phyloP scores from a whole-genome alignment of 2,113 vertebrate genomes.

The Poecile atricapillus region DNA sequence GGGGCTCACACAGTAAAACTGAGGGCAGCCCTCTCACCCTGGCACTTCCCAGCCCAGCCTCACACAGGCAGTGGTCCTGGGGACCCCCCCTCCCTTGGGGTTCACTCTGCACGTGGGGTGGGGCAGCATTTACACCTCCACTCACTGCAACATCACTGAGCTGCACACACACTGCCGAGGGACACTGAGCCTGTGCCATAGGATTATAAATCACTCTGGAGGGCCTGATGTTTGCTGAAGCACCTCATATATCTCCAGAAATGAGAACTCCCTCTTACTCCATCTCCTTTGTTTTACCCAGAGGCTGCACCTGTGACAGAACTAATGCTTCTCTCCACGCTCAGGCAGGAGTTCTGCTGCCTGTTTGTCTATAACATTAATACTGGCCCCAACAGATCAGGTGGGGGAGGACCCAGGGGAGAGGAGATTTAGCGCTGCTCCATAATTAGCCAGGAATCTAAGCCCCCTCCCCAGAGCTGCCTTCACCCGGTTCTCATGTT shows the following conservation, averaged over 20 bases:
- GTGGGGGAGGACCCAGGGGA: not conserved
- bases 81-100: not conserved
- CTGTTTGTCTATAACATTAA: slow-evolving; percentile 20
- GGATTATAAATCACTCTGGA: not conserved
- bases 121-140: not conserved
- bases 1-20: fast-evolving
- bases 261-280: not conserved
- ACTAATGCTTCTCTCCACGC: not conserved
- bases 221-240: not conserved
- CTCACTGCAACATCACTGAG: not conserved
- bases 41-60: not conserved
- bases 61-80: not conserved
- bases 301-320: not conserved
- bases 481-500: not conserved
- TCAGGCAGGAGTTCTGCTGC: not conserved
- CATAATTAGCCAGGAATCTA: slow-evolving; percentile 34
- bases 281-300: slow-evolving; percentile 11
- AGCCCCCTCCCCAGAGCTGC: slow-evolving; percentile 36
- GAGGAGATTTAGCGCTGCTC: not conserved
- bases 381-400: not conserved
- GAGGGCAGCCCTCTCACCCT: not conserved
- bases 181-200: not conserved
- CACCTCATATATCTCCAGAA: not conserved
- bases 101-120: not conserved
- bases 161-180: not conserved